Percentiles rank a stretch among this genome's conserved stretches.
These are phyloP conservation scores for Norana najaformis DNA, from an alignment of 2,888 invertebrate species.

Conservation along the genomic window DNA sequence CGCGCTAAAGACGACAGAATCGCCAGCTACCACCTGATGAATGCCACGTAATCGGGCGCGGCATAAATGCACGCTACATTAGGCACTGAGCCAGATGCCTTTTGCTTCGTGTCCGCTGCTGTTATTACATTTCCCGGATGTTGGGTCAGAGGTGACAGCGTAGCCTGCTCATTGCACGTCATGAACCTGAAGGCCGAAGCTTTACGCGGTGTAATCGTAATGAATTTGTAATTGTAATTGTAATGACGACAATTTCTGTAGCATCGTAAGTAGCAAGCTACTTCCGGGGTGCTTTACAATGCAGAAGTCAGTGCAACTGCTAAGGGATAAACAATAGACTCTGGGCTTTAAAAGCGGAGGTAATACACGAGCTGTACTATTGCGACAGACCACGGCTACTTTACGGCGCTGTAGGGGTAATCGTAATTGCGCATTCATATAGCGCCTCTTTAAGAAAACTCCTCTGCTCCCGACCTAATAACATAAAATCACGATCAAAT, in stretches of 20 bases:
- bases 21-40: background rate
- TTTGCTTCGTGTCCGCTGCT: background rate
- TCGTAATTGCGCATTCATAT: background rate
- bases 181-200: background rate
- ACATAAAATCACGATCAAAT: background rate
- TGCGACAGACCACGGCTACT: no score
- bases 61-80: background rate
- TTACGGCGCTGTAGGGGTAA: no score
- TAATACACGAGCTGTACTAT: no score
- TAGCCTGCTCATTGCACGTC: background rate
- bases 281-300: no score
- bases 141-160: background rate
- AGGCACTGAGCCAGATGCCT: background rate
- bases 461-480: background rate
- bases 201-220: background rate
- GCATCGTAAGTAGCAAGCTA: no score
- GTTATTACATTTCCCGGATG: background rate
- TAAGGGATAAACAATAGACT: no score
- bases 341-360: no score
- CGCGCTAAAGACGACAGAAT: background rate
- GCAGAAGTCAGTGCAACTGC: no score
- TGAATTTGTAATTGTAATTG: background rate
- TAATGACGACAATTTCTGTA: no score
- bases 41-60: background rate
- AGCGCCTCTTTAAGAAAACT: background rate